These are phyloP conservation scores for Salvelinus namaycush DNA, from an alignment of 2,113 vertebrate species.

Conservation along the genomic window DNA sequence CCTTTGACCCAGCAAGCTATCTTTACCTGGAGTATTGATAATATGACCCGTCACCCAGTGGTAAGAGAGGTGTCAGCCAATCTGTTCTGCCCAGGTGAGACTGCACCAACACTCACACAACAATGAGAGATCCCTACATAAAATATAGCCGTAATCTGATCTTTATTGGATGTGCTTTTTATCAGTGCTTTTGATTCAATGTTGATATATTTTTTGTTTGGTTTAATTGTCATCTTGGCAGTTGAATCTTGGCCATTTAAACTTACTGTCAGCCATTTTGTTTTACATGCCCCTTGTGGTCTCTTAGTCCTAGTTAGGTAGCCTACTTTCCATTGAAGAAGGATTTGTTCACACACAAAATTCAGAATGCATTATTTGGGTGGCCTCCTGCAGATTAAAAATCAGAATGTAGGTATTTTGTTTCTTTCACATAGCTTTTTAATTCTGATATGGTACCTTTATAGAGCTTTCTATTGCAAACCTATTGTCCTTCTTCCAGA, in stretches of 20 bases:
- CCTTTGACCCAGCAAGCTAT: conserved; percentile 53
- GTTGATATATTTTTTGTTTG: not conserved
- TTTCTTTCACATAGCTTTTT: not conserved
- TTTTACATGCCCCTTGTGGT: not conserved
- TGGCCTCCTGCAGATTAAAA: not conserved
- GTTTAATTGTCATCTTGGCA: no score
- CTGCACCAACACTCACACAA: not conserved
- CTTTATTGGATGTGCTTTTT: not conserved
- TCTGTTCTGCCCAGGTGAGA: conserved; percentile 79
- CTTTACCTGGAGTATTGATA: conserved; percentile 72
- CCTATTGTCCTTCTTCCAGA: not conserved
- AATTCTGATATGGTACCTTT: not conserved
- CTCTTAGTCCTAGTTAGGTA: not conserved
- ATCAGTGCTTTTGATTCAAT: not conserved
- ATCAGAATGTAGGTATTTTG: not conserved
- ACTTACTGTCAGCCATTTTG: not conserved
- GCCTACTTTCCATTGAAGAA: no score
- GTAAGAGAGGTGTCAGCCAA: conserved; percentile 55
- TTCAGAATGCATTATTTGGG: no score
- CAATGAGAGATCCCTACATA: not conserved
- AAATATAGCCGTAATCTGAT: not conserved
- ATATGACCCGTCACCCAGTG: conserved; percentile 65
- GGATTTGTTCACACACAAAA: no score
- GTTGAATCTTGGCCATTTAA: no score
- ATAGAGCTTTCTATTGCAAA: not conserved